A percentile compares a stretch with the other conserved stretches of the same genome.
Evolutionary conservation across 2,888 invertebrate species (phyloP).

Genomic region (Tridacna gigas): DNA sequence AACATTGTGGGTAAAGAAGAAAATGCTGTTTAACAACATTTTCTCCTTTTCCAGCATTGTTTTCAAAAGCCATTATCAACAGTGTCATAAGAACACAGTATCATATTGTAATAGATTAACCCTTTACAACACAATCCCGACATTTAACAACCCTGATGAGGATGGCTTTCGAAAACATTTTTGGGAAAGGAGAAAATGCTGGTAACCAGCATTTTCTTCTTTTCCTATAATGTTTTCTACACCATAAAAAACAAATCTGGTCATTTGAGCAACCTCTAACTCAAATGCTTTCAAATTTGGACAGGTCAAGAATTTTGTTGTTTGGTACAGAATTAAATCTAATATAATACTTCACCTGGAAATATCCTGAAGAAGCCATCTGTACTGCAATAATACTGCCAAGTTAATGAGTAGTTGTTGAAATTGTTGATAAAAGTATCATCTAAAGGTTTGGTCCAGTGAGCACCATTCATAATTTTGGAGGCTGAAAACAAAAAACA

Average conservation of each 20-base stretch:
- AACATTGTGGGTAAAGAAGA: too few species aligned
- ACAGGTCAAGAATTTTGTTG: background rate
- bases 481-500: constrained; percentile 86
- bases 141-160: too few species aligned
- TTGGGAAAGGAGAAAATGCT: background rate
- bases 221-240: background rate
- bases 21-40: too few species aligned
- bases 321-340: background rate
- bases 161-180: background rate
- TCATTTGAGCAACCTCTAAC: too few species aligned
- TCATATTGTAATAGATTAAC: too few species aligned
- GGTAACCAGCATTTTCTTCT: constrained; percentile 7
- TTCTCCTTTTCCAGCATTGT: too few species aligned
- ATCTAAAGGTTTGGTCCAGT: constrained; percentile 95
- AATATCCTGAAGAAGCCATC: constrained; percentile 96
- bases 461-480: constrained; percentile 94
- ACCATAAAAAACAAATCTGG: background rate
- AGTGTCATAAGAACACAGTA: too few species aligned
- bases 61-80: too few species aligned
- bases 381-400: constrained; percentile 99
- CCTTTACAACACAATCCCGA: too few species aligned
- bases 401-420: constrained; percentile 94
- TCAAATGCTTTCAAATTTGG: background rate
- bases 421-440: constrained; percentile 94
- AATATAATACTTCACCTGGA: constrained; percentile 89